A percentile compares a stretch with the other conserved stretches of the same genome.
phyloP scores from a whole-genome alignment of 2,888 invertebrate species.

The Drosophila atripex region DNA sequence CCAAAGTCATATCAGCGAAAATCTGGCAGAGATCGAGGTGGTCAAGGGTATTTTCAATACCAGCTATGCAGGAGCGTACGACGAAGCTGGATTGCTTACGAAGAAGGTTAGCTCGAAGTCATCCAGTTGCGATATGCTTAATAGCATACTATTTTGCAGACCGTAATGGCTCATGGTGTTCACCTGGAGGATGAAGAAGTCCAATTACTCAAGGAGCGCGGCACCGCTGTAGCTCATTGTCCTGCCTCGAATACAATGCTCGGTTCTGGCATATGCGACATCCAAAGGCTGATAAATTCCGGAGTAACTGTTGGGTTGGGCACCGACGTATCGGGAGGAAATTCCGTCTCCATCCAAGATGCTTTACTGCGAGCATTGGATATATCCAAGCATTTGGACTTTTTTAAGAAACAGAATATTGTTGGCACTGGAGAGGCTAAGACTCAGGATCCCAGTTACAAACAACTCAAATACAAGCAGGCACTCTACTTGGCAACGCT shows the following conservation, averaged over 20 bases:
- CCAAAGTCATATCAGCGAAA: constrained; percentile 96
- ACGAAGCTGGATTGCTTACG: constrained; percentile 89
- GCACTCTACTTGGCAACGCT: constrained; percentile 93
- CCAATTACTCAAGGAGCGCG: constrained; percentile 85
- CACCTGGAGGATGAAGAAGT: constrained; percentile 90
- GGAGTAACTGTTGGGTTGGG: constrained; percentile 92
- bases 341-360: constrained; percentile 90
- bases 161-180: constrained; percentile 93
- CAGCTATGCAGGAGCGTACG: constrained; percentile 91
- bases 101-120: constrained; percentile 86
- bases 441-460: constrained; percentile 59
- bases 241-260: constrained; percentile 93
- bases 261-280: constrained; percentile 92
- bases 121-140: neutral
- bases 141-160: constrained; percentile 76
- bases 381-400: constrained; percentile 89
- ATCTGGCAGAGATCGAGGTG: constrained; percentile 88
- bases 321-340: constrained; percentile 94
- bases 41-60: constrained; percentile 86
- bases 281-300: constrained; percentile 86
- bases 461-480: constrained; percentile 88
- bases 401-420: constrained; percentile 83
- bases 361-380: constrained; percentile 90
- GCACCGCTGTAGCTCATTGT: constrained; percentile 92
- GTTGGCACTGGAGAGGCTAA: constrained; percentile 66